Conservation (phyloP, 2,797 vertebrate genomes). For the Xerus rutilus region DNA sequence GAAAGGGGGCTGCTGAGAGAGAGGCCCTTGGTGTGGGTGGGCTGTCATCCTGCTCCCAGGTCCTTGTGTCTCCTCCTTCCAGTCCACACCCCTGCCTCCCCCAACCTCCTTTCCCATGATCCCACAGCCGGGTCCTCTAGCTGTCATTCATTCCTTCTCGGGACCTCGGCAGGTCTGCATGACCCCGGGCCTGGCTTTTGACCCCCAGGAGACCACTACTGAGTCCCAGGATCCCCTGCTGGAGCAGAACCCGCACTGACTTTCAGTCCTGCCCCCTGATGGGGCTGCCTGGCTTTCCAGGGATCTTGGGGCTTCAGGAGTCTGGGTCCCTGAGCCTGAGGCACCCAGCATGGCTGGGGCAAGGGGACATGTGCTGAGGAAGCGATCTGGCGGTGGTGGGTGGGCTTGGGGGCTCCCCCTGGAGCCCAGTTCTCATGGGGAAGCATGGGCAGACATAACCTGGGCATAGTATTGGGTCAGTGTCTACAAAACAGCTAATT, state of each 20-base stretch:
- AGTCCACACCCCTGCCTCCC: neutral
- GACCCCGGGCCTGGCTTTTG: no score
- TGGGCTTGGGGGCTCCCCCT: neutral
- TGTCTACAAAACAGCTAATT: neutral
- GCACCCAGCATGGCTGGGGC: neutral
- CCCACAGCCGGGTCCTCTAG: neutral
- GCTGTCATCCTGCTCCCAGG: neutral
- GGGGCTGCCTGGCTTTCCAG: neutral
- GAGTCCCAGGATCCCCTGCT: neutral
- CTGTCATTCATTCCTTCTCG: fast-evolving
- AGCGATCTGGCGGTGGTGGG: no score
- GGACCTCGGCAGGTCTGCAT: neutral
- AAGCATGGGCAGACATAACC: no score
- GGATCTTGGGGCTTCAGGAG: no score
- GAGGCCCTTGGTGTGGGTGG: neutral
- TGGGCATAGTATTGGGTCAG: neutral
- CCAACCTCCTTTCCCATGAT: neutral
- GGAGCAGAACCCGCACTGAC: no score
- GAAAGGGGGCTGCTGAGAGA: neutral
- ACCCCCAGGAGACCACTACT: no score
- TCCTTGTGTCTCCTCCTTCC: no score
- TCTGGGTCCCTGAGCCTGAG: neutral
- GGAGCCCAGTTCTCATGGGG: neutral
- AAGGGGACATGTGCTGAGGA: no score
- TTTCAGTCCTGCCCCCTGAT: neutral